phyloP scores from a whole-genome alignment of 2,113 vertebrate species.

The Corythoichthys haematopterus region DNA sequence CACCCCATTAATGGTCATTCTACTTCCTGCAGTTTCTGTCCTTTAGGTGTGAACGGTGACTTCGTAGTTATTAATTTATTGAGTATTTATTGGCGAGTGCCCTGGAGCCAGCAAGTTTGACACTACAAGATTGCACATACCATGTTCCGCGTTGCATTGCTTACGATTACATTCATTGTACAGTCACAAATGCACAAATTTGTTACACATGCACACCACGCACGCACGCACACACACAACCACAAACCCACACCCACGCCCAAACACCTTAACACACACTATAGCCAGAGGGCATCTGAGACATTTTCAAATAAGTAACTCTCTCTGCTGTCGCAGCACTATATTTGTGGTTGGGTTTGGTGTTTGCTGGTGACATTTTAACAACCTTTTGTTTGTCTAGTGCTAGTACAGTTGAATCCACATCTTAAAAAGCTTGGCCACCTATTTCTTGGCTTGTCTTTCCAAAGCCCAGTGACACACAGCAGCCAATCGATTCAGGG shows the following conservation, averaged over 20 bases:
- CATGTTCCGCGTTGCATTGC: slow-evolving; percentile 29
- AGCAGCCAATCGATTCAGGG: slow-evolving; percentile 27
- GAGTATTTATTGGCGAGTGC: slow-evolving; percentile 25
- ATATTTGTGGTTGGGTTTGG: slow-evolving; percentile 29
- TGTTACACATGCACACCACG: slow-evolving; percentile 1
- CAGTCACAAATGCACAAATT: slow-evolving; percentile 20
- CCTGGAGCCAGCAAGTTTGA: slow-evolving; percentile 13
- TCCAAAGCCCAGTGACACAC: slow-evolving; percentile 30
- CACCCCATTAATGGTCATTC: not conserved
- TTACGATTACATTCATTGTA: slow-evolving; percentile 38
- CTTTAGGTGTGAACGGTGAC: slow-evolving; percentile 8
- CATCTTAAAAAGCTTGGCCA: slow-evolving; percentile 42
- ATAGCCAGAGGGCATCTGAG: slow-evolving; percentile 39
- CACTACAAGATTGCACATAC: slow-evolving; percentile 27
- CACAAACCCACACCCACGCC: not conserved
- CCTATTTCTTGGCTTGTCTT: slow-evolving; percentile 38
- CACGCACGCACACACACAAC: slow-evolving; percentile 2
- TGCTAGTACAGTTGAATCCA: slow-evolving; percentile 44
- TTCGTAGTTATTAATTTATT: slow-evolving; percentile 4
- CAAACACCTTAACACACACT: not conserved
- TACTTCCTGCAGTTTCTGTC: not conserved
- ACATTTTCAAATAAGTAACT: slow-evolving; percentile 51
- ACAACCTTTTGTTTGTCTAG: slow-evolving; percentile 62
- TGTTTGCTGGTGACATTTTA: slow-evolving; percentile 58
- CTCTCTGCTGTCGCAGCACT: slow-evolving; percentile 29